Evolutionary conservation across 2,113 vertebrate genomes (phyloP), one percentile per base, ranked within the genome.

Genomic region (Phalacrocorax aristotelis): DNA sequence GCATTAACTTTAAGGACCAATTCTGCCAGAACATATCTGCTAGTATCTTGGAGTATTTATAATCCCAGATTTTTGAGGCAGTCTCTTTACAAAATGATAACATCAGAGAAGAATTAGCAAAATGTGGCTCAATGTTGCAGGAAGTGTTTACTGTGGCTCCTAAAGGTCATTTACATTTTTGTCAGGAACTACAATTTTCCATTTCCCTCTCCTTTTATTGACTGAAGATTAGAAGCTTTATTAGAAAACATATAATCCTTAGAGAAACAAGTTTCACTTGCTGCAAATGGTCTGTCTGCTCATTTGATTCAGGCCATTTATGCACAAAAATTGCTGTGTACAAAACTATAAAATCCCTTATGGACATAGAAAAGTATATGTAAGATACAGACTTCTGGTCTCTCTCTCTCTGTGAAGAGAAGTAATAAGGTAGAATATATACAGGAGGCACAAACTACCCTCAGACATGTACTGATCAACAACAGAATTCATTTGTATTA

Each of bases 231-330:
- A 81, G 51, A 91, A 75, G 11, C 15, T 68, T 64, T 91, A 64
- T 85, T 87, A 91, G 22, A 95, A 94, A 97, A 76, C 48, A 76
- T 20, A 70, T 51, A 87, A 75, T 49, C 83, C 42, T 79, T 71
- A 36, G 23, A 90, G 65, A 96, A 95, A 72, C 32, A 78, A 60
- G 44, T 76, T 96, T 71, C 54, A 29, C 15, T 94, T 65, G 16
- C 49, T 77, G 54, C 11, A 91, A 54, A 80, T 38, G 7, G 3
- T 79, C 48, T 87, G 23, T 71, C 49, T 90, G 11, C 16, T 87
- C 49, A 42, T 89, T 65, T 87, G 38, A 78, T 79, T 87, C 71
- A 72, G 36, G 18, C 4, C 18, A 42, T 82, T 91, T 92, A 58
- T 89, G 64, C 34, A 26, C 25, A 34, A 51, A n/a, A 86, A 72